These are phyloP conservation scores for Eupeodes corollae DNA, from an alignment of 1,140 invertebrate species.

Conservation along the genomic window DNA sequence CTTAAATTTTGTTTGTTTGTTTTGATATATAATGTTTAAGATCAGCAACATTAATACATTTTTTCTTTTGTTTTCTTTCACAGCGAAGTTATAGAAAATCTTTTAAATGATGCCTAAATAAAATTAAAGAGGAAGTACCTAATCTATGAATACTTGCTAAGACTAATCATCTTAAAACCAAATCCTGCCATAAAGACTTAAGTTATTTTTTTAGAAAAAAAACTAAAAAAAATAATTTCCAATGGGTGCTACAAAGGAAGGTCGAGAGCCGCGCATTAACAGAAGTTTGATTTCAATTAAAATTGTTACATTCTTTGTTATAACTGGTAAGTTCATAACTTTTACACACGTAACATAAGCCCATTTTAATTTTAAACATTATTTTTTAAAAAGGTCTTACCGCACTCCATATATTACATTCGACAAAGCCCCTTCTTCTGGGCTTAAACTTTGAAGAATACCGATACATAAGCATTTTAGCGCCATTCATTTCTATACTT, in stretches of 20 bases:
- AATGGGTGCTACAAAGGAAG: conserved; percentile 24
- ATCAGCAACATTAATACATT: no score
- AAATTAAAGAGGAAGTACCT: no score
- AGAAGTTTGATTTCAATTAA: conserved; percentile 30
- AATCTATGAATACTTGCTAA: no score
- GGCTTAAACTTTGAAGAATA: conserved; percentile 58
- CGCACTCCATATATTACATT: conserved; percentile 62
- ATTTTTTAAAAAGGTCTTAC: conserved; percentile 50
- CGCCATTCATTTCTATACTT: conserved; percentile 58
- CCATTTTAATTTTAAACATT: not conserved
- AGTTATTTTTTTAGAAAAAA: not conserved
- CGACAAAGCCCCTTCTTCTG: conserved; percentile 56
- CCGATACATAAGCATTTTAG: conserved; percentile 57
- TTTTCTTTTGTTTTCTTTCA: no score
- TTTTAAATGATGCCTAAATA: no score
- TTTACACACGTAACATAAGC: no score
- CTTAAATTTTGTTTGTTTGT: no score
- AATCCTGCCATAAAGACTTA: not conserved
- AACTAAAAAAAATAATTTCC: conserved; percentile 5
- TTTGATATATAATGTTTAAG: no score
- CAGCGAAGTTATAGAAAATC: no score
- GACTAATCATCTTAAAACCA: no score
- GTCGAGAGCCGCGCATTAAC: conserved; percentile 22
- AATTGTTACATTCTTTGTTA: conserved; percentile 29
- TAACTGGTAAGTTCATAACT: conserved; percentile 25